Conservation (phyloP, 1,140 invertebrate species). For the Drosophila biarmipes region DNA sequence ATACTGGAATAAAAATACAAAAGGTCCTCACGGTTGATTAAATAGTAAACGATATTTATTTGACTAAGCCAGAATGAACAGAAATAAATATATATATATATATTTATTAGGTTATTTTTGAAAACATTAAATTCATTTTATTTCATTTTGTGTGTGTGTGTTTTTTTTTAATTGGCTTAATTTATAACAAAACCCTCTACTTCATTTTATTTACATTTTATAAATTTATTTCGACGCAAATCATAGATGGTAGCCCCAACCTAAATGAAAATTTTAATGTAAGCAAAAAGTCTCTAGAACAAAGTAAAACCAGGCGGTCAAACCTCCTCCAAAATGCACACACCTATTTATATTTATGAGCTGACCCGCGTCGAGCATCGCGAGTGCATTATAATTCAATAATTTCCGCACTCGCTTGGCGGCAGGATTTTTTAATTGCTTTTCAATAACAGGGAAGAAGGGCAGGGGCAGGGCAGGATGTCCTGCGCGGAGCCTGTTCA, state of each 20-base stretch:
- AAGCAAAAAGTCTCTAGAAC: conserved; percentile 8
- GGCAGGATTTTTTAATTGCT: conserved; percentile 79
- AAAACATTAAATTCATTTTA: too few species aligned
- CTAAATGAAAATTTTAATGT: background rate
- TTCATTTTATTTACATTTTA: too few species aligned
- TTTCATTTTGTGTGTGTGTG: too few species aligned
- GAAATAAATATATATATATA: too few species aligned
- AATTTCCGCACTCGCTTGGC: conserved; percentile 64
- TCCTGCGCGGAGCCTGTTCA: conserved; percentile 25
- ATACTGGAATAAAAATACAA: too few species aligned
- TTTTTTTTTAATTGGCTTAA: too few species aligned
- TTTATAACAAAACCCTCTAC: too few species aligned
- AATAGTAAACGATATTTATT: too few species aligned
- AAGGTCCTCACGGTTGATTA: too few species aligned
- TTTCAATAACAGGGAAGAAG: conserved; percentile 69
- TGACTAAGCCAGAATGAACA: too few species aligned
- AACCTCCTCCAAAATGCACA: conserved; percentile 48
- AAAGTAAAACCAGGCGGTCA: background rate
- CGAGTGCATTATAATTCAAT: conserved; percentile 78
- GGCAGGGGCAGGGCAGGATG: background rate
- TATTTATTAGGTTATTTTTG: too few species aligned
- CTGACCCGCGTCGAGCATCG: conserved; percentile 11
- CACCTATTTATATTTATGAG: conserved; percentile 80
- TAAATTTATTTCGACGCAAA: too few species aligned
- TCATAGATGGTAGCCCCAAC: background rate